These are phyloP conservation scores for Limanda limanda DNA, from an alignment of 2,113 vertebrate genomes.

Conservation along the genomic window DNA sequence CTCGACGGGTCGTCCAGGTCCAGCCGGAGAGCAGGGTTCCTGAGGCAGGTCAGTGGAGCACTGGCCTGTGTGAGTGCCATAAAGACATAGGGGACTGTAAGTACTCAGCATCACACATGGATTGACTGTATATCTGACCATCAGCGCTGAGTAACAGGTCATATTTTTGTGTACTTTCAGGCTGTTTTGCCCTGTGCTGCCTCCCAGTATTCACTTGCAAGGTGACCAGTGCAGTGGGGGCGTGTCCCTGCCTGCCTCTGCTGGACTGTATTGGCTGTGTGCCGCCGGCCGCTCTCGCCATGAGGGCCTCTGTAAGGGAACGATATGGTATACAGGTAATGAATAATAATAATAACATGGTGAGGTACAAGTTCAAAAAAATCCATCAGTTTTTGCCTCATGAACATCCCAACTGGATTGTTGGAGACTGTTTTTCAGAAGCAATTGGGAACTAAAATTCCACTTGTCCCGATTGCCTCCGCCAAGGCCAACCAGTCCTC, in stretches of 20 bases:
- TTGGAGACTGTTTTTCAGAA: no score
- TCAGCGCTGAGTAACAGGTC: background rate
- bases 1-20: slow-evolving; percentile 51
- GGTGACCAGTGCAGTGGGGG: slow-evolving; percentile 69
- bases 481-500: no score
- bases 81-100: slow-evolving; percentile 79
- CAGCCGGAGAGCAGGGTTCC: slow-evolving; percentile 52
- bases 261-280: slow-evolving; percentile 78
- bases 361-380: no score
- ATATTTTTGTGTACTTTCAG: slow-evolving; percentile 44
- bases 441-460: no score
- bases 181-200: slow-evolving; percentile 83
- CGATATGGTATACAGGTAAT: slow-evolving; percentile 76
- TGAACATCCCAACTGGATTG: no score
- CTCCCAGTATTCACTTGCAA: slow-evolving; percentile 81
- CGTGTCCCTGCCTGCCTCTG: slow-evolving; percentile 74
- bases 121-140: background rate
- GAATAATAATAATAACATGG: no score
- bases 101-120: background rate
- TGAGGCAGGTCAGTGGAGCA: slow-evolving; percentile 71
- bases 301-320: slow-evolving; percentile 79
- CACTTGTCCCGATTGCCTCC: no score
- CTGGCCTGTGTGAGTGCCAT: slow-evolving; percentile 80
- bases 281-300: slow-evolving; percentile 75
- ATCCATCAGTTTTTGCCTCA: no score